Percentiles rank a stretch among this genome's conserved stretches.
phyloP scores from a whole-genome alignment of 1,140 invertebrate species.

The Lerema accius region DNA sequence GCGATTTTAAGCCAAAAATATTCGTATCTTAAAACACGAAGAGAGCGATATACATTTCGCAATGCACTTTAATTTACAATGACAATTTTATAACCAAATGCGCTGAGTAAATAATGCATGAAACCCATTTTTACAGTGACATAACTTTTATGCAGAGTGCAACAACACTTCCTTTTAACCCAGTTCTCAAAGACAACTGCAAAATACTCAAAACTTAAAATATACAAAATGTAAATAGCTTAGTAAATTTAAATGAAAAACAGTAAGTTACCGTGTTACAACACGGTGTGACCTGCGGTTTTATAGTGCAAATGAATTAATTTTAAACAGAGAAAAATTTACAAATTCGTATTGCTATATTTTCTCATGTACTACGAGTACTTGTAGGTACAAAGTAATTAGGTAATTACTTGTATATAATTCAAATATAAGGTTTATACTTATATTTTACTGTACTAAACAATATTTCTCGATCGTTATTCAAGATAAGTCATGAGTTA shows the following conservation, averaged over 20 bases:
- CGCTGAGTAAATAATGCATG: conserved; percentile 30
- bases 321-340: too few relatives aligned
- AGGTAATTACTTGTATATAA: too few relatives aligned
- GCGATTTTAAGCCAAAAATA: conserved; percentile 31
- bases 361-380: too few relatives aligned
- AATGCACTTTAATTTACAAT: conserved; percentile 30
- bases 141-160: conserved; percentile 28
- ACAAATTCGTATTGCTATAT: too few relatives aligned
- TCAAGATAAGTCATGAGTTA: too few relatives aligned
- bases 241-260: neutral
- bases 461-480: too few relatives aligned
- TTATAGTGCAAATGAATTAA: neutral
- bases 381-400: too few relatives aligned
- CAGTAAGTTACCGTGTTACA: neutral
- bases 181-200: conserved; percentile 13
- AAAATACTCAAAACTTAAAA: conserved; percentile 22
- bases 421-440: too few relatives aligned
- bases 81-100: conserved; percentile 32
- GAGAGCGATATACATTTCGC: conserved; percentile 21
- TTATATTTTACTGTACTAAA: too few relatives aligned
- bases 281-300: neutral
- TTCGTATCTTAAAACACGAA: conserved; percentile 29
- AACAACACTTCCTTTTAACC: conserved; percentile 32
- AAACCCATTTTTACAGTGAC: conserved; percentile 29
- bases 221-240: conserved; percentile 24